Evolutionary conservation across 2,888 invertebrate genomes (phyloP).

Genomic region (Stenoptilia bipunctidactyla): DNA sequence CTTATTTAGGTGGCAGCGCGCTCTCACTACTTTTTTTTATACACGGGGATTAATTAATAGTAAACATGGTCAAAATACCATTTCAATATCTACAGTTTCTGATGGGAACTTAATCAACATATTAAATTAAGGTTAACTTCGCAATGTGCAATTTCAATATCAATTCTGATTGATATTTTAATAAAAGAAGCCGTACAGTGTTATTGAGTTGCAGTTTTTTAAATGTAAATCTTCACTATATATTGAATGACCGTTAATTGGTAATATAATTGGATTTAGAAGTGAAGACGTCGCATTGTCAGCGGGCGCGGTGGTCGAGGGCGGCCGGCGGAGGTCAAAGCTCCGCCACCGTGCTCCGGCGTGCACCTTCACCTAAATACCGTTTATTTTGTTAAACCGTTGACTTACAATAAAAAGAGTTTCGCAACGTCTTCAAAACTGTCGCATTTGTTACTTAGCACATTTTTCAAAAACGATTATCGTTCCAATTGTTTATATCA

Average conservation of each 20-base stretch:
- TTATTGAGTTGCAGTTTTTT: background rate
- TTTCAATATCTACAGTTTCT: background rate
- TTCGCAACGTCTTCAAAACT: slow-evolving; percentile 34
- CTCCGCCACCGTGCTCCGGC: slow-evolving; percentile 8
- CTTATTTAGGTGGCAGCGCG: slow-evolving; percentile 22
- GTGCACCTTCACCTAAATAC: slow-evolving; percentile 36
- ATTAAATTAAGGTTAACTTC: background rate
- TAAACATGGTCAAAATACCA: background rate
- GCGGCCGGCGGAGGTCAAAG: too few species aligned
- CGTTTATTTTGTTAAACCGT: slow-evolving; percentile 19
- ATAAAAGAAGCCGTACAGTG: background rate
- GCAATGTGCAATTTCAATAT: background rate
- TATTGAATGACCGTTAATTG: slow-evolving; percentile 1
- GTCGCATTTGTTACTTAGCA: background rate
- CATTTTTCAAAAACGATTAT: too few species aligned
- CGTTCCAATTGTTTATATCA: too few species aligned
- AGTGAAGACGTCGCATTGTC: background rate
- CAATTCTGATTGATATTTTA: background rate
- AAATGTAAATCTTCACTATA: background rate
- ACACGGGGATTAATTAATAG: too few species aligned
- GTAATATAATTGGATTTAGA: background rate
- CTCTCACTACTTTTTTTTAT: background rate
- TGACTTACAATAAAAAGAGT: slow-evolving; percentile 20
- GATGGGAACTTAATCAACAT: background rate
- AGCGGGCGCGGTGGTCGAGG: too few species aligned